Percentiles rank a stretch among this genome's conserved stretches.
Evolutionary conservation across 2,113 vertebrate species (phyloP).

Genomic region (Ailurus styani): DNA sequence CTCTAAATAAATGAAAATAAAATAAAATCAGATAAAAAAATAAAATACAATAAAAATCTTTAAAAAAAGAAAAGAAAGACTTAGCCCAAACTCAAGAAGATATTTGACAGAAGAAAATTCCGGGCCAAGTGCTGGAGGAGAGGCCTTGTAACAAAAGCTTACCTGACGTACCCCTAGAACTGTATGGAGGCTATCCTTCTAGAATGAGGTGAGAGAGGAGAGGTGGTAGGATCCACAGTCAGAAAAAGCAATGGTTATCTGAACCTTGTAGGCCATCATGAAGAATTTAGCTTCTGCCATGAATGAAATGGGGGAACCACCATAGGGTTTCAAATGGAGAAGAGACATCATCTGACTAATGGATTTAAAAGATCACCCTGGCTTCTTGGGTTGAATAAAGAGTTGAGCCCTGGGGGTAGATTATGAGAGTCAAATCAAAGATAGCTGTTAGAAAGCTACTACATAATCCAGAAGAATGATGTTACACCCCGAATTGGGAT

Average conservation of each 20-base stretch:
- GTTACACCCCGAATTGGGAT: not conserved
- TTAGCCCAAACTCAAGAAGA: not conserved
- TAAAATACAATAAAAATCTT: not conserved
- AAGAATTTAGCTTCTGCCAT: not conserved
- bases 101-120: not conserved
- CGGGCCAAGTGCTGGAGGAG: not conserved
- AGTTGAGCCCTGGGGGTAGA: too few species aligned
- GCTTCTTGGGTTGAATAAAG: not conserved
- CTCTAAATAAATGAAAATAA: not conserved
- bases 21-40: not conserved
- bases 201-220: not conserved
- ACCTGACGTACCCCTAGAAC: not conserved
- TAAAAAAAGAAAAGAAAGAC: not conserved
- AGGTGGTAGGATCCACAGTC: too few species aligned
- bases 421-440: not conserved
- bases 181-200: fast-evolving
- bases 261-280: not conserved
- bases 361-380: not conserved
- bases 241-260: not conserved
- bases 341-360: not conserved
- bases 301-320: not conserved
- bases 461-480: not conserved
- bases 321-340: not conserved
- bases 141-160: not conserved
- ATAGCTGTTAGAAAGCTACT: not conserved